Percentiles rank a stretch among this genome's conserved stretches.
Evolutionary conservation across 2,888 invertebrate genomes (phyloP).

Genomic region (Podabrus alpinus): DNA sequence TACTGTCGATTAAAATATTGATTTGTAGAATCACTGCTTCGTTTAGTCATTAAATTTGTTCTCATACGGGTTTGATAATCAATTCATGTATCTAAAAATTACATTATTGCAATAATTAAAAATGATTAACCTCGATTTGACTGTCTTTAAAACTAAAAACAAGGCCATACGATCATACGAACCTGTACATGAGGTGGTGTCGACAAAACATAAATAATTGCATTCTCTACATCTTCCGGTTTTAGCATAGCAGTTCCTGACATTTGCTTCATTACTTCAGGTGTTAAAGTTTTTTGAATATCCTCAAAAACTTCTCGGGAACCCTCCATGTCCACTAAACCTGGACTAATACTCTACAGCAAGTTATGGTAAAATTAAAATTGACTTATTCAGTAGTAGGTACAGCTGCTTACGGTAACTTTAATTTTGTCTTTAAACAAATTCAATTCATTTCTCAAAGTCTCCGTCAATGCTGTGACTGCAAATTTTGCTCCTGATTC

Average conservation of each 20-base stretch:
- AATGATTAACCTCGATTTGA: not conserved
- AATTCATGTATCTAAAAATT: not conserved
- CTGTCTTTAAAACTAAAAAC: not conserved
- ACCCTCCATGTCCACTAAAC: not conserved
- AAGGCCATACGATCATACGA: not conserved
- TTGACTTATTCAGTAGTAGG: not conserved
- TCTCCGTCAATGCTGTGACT: conserved; percentile 6
- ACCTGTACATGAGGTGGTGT: not conserved
- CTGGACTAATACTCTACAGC: not conserved
- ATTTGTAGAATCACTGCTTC: too few species aligned
- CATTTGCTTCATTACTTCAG: not conserved
- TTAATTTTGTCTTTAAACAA: not conserved
- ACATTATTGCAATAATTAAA: not conserved
- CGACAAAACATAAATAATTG: not conserved
- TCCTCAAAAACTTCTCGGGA: not conserved
- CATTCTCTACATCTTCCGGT: not conserved
- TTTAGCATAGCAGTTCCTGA: too few species aligned
- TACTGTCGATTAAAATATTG: too few species aligned
- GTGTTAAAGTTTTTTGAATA: not conserved
- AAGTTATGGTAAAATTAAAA: not conserved
- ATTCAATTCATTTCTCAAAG: not conserved
- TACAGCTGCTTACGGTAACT: not conserved
- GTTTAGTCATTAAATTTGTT: not conserved
- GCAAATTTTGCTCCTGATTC: not conserved
- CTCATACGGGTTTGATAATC: not conserved